Conservation (phyloP, 2,113 vertebrate genomes). For the Peromyscus polionotus region DNA sequence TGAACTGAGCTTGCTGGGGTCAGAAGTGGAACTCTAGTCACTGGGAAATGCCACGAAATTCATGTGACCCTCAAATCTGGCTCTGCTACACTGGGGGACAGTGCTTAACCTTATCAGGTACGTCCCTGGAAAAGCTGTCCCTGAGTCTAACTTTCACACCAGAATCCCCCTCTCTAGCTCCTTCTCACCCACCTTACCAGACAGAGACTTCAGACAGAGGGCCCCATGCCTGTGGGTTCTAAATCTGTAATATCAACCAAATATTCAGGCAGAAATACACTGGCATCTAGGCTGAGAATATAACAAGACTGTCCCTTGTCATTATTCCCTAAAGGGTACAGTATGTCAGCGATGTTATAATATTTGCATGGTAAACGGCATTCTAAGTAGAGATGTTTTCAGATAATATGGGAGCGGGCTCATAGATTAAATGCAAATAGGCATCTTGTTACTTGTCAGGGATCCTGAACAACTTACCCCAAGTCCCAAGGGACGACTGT, state of each 20-base stretch:
- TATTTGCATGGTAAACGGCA: background rate
- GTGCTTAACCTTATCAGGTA: too few relatives aligned
- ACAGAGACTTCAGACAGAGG: background rate
- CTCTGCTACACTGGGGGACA: too few relatives aligned
- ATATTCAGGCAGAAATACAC: background rate
- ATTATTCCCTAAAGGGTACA: background rate
- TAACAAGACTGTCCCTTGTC: background rate
- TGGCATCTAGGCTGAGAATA: background rate
- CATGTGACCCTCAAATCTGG: background rate
- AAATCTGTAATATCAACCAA: too few relatives aligned
- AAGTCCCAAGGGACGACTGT: background rate
- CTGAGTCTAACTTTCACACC: background rate
- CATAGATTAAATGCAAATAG: background rate
- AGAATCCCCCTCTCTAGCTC: fast-evolving
- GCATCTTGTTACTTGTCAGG: background rate
- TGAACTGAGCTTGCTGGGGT: background rate
- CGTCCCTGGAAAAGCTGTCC: fast-evolving
- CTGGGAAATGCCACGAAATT: background rate
- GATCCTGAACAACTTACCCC: background rate
- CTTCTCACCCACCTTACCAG: background rate
- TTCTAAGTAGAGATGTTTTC: background rate
- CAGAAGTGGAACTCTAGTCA: background rate
- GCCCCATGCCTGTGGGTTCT: background rate
- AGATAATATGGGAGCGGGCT: too few relatives aligned
- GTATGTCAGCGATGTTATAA: background rate